Evolutionary conservation across 2,888 invertebrate species (phyloP).

Genomic region (Chymomyza caudatula): DNA sequence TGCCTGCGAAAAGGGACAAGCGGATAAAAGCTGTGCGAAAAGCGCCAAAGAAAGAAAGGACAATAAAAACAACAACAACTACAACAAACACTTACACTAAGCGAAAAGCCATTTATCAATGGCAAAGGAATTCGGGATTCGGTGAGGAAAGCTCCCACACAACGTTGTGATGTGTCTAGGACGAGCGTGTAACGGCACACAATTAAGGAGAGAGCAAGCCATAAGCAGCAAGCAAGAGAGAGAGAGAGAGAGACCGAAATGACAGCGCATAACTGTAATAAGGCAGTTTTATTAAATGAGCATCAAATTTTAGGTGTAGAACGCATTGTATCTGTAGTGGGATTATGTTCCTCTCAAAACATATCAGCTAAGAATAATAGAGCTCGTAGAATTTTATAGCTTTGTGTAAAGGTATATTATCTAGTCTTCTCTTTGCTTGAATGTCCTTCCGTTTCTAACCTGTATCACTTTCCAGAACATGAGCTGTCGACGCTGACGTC

Average conservation of each 20-base stretch:
- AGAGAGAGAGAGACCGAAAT: neutral
- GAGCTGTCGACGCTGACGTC: no score
- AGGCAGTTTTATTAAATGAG: no score
- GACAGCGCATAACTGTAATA: neutral
- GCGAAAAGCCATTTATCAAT: constrained; percentile 65
- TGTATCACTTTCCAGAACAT: no score
- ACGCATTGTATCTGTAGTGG: no score
- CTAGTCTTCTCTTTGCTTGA: no score
- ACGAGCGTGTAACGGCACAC: constrained; percentile 16
- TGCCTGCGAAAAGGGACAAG: constrained; percentile 57
- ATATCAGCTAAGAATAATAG: no score
- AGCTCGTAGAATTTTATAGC: no score
- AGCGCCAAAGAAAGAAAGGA: constrained; percentile 40
- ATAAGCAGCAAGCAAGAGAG: neutral
- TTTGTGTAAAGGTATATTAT: no score
- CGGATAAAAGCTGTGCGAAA: constrained; percentile 42
- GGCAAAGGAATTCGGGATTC: constrained; percentile 54
- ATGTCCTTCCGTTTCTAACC: no score
- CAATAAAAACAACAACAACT: constrained; percentile 11
- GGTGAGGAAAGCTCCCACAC: constrained; percentile 49
- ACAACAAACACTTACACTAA: constrained; percentile 18
- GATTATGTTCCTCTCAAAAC: no score
- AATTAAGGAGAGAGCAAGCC: constrained; percentile 15
- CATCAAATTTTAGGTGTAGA: no score
- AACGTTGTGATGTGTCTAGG: constrained; percentile 21